Base-by-base conservation (phyloP, 2,888 invertebrate genomes). In the Muschampia plurimacula region DNA sequence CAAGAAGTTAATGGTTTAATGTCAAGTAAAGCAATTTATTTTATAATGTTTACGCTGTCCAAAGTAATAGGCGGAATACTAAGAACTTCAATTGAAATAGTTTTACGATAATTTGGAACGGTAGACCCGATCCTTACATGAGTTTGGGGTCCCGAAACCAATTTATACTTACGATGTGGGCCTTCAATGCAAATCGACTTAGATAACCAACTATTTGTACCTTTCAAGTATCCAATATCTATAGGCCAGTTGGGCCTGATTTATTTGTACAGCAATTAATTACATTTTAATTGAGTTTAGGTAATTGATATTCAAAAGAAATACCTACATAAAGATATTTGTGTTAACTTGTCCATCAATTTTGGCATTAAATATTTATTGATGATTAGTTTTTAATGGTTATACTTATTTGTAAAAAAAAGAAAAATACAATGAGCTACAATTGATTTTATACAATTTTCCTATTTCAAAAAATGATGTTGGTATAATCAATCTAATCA, bases 131-230 rank as follows among this genome's bases (percentile, higher is more conserved):
- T 46, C 59, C 59, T 10, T n/a, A 60, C 41, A 69, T 49, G 22
- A 15, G 46, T 6, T 22, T 22, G 36, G 13, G 28, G 52, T 41
- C 6, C 49, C n/a, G 39, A 66, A 52, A 36, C 52, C 71, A 67
- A 67, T 72, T 70, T 32, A 72, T 62, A 62, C 52, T 72, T 72
- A 72, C 52, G 52, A 72, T 52, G 66, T 60, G 49, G 60, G 49
- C 66, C 71, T 28, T n/a, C 62, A 67, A 67, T 67, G 71, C 52
- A 72, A 67, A 72, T 60, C 41, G 66, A n/a, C 63, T n/a, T 15
- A 36, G 32, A 36, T 57, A 46, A 44, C 41, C 8, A n/a, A 57
- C 55, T 67, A 41, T 41, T 67, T 59, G 55, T 28, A 65, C 57
- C n/a, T 52, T 64, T 57, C 44, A 55, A 55, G 41, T 32, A 64